These are phyloP conservation scores for Dioctria linearis DNA, from an alignment of 2,888 invertebrate genomes.

Conservation along the genomic window DNA sequence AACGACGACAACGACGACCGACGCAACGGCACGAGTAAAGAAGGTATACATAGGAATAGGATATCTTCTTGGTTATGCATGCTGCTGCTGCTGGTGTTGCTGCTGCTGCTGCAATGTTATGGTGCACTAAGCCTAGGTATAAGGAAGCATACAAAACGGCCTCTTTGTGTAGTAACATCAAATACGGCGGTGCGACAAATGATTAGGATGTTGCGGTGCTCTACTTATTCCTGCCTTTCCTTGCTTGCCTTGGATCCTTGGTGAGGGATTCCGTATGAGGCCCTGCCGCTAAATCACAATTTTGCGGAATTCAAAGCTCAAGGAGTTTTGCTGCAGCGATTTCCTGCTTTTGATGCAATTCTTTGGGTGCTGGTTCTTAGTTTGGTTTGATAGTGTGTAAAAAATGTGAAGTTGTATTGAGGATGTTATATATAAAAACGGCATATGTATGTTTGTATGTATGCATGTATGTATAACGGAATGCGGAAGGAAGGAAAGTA, in stretches of 20 bases:
- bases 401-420: too few species aligned
- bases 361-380: not conserved
- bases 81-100: too few species aligned
- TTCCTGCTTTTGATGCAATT: constrained; percentile 46
- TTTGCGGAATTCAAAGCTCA: constrained; percentile 50
- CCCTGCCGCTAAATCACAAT: constrained; percentile 44
- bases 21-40: too few species aligned
- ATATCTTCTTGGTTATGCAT: too few species aligned
- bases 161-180: constrained; percentile 43
- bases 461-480: not conserved
- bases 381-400: too few species aligned
- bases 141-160: constrained; percentile 11
- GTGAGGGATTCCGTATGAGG: constrained; percentile 25
- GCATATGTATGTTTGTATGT: not conserved
- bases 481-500: not conserved
- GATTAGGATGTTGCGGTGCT: constrained; percentile 51
- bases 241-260: not conserved
- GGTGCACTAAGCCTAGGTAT: not conserved
- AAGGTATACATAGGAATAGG: too few species aligned
- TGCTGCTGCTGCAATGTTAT: too few species aligned
- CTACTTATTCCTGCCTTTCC: constrained; percentile 11
- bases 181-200: constrained; percentile 47
- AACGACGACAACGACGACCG: not conserved
- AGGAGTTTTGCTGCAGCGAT: constrained; percentile 51
- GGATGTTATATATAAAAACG: too few species aligned